A percentile compares a stretch with the other conserved stretches of the same genome.
These are phyloP conservation scores for Azemiops feae DNA, from an alignment of 2,113 vertebrate species.

Conservation along the genomic window DNA sequence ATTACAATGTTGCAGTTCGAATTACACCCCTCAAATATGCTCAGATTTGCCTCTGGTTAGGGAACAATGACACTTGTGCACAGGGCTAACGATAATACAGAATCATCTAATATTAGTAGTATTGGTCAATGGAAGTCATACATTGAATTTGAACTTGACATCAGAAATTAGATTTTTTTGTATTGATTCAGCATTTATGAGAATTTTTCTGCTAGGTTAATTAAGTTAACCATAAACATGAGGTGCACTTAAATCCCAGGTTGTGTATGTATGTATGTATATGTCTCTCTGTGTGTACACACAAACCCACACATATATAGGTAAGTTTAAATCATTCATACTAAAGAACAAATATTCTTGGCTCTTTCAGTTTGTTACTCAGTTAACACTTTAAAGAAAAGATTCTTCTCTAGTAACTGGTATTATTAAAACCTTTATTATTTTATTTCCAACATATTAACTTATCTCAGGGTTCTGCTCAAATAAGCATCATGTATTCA, in stretches of 20 bases:
- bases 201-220: slow-evolving; percentile 21
- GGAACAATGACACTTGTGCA: slow-evolving; percentile 78
- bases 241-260: slow-evolving; percentile 39
- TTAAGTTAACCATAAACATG: slow-evolving; percentile 35
- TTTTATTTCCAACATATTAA: slow-evolving; percentile 45
- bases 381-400: slow-evolving; percentile 14
- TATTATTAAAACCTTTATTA: slow-evolving; percentile 32
- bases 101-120: neutral
- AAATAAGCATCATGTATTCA: slow-evolving; percentile 32
- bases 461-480: slow-evolving; percentile 64
- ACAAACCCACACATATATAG: neutral
- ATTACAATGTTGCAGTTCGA: slow-evolving; percentile 95
- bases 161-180: slow-evolving; percentile 19
- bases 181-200: slow-evolving; percentile 39
- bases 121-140: neutral
- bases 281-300: neutral
- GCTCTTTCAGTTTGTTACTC: slow-evolving; percentile 27
- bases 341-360: neutral
- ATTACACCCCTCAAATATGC: slow-evolving; percentile 95
- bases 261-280: slow-evolving; percentile 25
- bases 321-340: slow-evolving; percentile 27
- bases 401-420: slow-evolving; percentile 34
- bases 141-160: slow-evolving; percentile 32
- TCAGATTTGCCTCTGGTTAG: slow-evolving; percentile 96
- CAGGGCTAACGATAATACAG: slow-evolving; percentile 65